Evolutionary conservation across 2,797 vertebrate genomes (phyloP).

Genomic region (Rallus crepitans): DNA sequence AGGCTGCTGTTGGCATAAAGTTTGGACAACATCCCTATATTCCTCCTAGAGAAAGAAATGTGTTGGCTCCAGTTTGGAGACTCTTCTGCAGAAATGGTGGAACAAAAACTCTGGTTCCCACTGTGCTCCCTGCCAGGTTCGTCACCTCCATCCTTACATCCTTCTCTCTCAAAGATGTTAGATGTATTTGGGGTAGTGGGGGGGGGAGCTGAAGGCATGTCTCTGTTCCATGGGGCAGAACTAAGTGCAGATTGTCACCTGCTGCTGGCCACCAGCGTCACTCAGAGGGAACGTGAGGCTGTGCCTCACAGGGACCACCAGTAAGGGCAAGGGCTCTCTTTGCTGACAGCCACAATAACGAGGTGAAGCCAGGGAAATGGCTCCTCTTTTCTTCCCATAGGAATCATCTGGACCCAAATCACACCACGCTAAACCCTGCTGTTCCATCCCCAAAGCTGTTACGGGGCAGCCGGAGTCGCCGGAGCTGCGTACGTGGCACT

Average conservation of each 20-base stretch:
- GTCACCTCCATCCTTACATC: not conserved
- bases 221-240: not conserved
- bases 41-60: not conserved
- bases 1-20: not conserved
- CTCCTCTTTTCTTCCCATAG: not conserved
- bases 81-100: not conserved
- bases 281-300: not conserved
- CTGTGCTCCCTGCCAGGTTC: not conserved
- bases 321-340: not conserved
- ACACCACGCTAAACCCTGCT: not conserved
- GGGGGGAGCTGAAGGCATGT: not conserved
- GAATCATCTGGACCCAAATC: not conserved
- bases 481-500: not conserved
- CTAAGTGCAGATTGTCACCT: not conserved
- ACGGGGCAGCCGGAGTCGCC: not conserved
- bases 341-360: not conserved
- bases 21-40: fast-evolving
- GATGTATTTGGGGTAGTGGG: not conserved
- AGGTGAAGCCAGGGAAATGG: not conserved
- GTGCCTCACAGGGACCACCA: not conserved
- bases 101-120: not conserved
- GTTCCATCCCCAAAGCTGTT: not conserved
- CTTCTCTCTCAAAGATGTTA: fast-evolving
- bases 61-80: not conserved
- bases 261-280: not conserved